Evolutionary conservation across 2,888 invertebrate species (phyloP).

Genomic region (Hydrotaea diabolus): DNA sequence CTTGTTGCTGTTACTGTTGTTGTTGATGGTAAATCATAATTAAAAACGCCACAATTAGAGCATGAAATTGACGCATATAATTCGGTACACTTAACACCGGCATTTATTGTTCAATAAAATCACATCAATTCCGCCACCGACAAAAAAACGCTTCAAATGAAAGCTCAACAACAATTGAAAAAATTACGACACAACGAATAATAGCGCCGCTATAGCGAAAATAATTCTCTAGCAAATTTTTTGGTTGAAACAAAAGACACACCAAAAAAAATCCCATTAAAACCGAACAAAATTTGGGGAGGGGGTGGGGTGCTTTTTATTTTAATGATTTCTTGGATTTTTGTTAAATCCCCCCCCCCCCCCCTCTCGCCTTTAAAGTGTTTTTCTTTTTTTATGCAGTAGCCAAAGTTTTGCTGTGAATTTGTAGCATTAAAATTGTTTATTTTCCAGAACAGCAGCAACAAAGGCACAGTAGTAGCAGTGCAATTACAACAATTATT

Average conservation of each 20-base stretch:
- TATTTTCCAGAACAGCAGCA: not conserved
- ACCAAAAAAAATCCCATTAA: not conserved
- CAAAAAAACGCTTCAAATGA: not conserved
- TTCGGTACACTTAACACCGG: conserved; percentile 58
- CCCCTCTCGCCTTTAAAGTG: not conserved
- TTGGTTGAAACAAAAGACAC: not conserved
- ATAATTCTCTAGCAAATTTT: conserved; percentile 25
- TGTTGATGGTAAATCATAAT: conserved; percentile 66
- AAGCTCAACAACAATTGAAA: not conserved
- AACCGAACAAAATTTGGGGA: not conserved
- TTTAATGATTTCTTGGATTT: not conserved
- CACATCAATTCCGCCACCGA: conserved; percentile 31
- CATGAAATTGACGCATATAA: conserved; percentile 68
- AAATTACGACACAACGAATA: not conserved
- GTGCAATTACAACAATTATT: conserved; percentile 52
- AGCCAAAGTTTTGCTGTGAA: not conserved
- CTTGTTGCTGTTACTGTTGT: not conserved
- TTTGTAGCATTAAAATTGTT: conserved; percentile 9
- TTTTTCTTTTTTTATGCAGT: not conserved
- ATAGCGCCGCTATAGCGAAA: not conserved
- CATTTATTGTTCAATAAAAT: conserved; percentile 60
- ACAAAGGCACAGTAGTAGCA: not conserved
- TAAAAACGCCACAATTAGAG: conserved; percentile 68
- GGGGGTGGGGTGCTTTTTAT: not conserved
- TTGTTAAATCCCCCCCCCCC: not conserved